Evolutionary conservation across 2,797 vertebrate genomes (phyloP).

Genomic region (Acridotheres tristis): DNA sequence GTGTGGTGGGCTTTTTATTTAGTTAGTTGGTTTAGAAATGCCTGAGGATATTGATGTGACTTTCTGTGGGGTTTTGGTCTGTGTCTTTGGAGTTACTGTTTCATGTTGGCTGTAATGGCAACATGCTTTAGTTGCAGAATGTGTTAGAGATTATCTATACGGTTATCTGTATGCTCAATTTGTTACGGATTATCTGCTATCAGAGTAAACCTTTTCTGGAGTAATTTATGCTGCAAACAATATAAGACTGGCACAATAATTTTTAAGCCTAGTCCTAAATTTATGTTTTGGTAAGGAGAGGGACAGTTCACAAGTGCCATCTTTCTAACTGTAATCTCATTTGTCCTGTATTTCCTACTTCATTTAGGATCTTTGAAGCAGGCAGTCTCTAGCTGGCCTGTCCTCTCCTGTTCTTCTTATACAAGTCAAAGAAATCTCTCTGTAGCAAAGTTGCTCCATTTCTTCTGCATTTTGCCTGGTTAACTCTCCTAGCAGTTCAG

Average conservation of each 20-base stretch:
- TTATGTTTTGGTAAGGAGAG: not conserved
- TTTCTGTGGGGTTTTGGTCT: not conserved
- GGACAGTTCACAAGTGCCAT: not conserved
- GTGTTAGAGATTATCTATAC: accelerated
- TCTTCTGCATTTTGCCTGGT: not conserved
- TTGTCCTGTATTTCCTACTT: not conserved
- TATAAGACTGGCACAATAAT: not conserved
- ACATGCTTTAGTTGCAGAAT: not conserved
- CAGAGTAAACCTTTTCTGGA: not conserved
- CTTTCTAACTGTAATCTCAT: not conserved
- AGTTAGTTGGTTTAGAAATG: not conserved
- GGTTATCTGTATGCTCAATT: not conserved
- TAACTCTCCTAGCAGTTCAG: not conserved
- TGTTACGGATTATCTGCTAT: not conserved
- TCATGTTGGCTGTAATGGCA: not conserved
- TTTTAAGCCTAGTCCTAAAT: not conserved
- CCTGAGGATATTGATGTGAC: not conserved
- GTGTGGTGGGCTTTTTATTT: not conserved
- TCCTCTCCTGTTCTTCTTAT: not conserved
- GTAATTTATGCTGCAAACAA: not conserved
- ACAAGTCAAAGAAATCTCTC: not conserved
- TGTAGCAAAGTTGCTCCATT: not conserved
- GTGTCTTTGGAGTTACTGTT: not conserved
- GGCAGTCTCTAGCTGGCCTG: not conserved
- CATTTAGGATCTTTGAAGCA: not conserved